A percentile compares a stretch with the other conserved stretches of the same genome.
phyloP scores from a whole-genome alignment of 2,797 vertebrate species.

The Hydrocynus forskahlii region DNA sequence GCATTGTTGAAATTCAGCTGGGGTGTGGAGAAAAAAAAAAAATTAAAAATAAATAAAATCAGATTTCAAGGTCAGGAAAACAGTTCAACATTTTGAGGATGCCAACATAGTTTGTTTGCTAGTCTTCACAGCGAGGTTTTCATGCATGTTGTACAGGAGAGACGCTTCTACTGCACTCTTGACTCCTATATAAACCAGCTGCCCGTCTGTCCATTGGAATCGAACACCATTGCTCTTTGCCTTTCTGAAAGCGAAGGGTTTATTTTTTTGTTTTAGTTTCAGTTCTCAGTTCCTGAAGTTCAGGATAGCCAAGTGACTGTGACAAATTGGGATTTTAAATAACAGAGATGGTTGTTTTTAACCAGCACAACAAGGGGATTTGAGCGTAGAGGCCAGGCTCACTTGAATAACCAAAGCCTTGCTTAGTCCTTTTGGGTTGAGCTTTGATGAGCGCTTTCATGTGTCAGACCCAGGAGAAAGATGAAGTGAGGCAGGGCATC shows the following conservation, averaged over 20 bases:
- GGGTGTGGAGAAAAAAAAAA: not conserved
- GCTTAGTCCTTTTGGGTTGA: conserved; percentile 71
- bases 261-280: conserved; percentile 42
- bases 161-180: not conserved
- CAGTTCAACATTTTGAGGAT: not conserved
- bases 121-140: not conserved
- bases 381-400: conserved; percentile 70
- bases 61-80: conserved; percentile 16
- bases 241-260: conserved; percentile 49
- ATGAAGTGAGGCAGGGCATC: conserved; percentile 46
- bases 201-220: conserved; percentile 60
- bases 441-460: conserved; percentile 78
- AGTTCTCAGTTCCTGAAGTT: conserved; percentile 30
- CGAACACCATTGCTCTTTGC: conserved; percentile 54
- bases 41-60: conserved; percentile 27
- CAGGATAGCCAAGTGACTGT: conserved; percentile 70
- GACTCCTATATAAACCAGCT: not conserved
- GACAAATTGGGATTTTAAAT: conserved; percentile 78
- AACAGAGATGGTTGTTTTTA: conserved; percentile 73
- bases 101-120: not conserved
- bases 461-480: conserved; percentile 70
- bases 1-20: not conserved
- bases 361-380: conserved; percentile 75
- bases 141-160: not conserved
- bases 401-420: conserved; percentile 71